A percentile compares a stretch with the other conserved stretches of the same genome.
These are phyloP conservation scores for Cremastinae sp. DNA, from an alignment of 2,888 invertebrate genomes.

Conservation along the genomic window DNA sequence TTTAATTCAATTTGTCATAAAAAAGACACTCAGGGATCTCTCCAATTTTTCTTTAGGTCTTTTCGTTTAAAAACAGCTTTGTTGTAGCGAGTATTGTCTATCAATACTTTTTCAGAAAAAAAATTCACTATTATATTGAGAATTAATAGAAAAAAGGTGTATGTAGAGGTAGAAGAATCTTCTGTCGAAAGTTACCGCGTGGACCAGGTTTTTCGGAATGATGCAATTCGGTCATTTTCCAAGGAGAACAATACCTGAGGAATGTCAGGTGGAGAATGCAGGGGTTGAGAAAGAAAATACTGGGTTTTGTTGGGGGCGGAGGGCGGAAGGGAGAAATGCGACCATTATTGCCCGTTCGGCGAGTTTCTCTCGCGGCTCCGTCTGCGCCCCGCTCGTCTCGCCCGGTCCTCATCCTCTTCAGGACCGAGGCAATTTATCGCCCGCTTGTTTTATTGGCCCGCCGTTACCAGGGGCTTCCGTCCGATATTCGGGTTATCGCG, in stretches of 20 bases:
- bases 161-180: too few relatives aligned
- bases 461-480: constrained; percentile 67
- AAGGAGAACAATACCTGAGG: background rate
- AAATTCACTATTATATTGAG: too few relatives aligned
- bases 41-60: too few relatives aligned
- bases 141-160: too few relatives aligned
- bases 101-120: too few relatives aligned
- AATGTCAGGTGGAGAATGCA: background rate
- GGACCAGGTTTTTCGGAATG: too few relatives aligned
- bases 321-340: constrained; percentile 39
- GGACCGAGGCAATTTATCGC: constrained; percentile 72
- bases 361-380: constrained; percentile 65
- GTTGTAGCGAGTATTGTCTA: too few relatives aligned
- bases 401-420: constrained; percentile 30
- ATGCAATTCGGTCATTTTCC: background rate
- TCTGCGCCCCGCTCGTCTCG: constrained; percentile 9
- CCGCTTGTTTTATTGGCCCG: constrained; percentile 74
- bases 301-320: constrained; percentile 26
- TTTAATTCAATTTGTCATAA: too few relatives aligned
- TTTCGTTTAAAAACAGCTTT: too few relatives aligned
- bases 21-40: too few relatives aligned
- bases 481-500: constrained; percentile 67
- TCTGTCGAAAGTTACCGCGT: too few relatives aligned
- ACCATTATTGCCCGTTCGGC: constrained; percentile 73
- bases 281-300: constrained; percentile 30